Evolutionary conservation across 2,797 vertebrate species (phyloP).

Genomic region (Enteromius radiatus): DNA sequence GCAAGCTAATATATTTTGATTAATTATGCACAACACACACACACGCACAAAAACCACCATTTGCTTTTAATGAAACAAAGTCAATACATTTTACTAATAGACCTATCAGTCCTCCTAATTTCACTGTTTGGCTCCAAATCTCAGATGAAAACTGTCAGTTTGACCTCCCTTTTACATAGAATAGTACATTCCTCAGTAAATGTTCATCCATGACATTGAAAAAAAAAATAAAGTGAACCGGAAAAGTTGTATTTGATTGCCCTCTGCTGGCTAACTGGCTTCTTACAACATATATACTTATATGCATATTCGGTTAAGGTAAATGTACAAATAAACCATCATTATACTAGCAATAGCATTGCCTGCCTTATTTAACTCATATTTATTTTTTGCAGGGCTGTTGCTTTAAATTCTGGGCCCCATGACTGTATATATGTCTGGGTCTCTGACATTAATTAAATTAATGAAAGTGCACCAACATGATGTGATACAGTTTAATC

Average conservation of each 20-base stretch:
- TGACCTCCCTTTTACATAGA: neutral
- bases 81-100: neutral
- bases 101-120: neutral
- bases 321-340: slow-evolving; percentile 1
- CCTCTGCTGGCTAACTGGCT: slow-evolving; percentile 56
- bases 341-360: neutral
- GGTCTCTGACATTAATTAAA: neutral
- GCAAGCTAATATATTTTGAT: neutral
- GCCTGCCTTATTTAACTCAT: neutral
- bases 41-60: neutral
- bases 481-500: neutral
- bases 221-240: slow-evolving; percentile 9
- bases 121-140: neutral
- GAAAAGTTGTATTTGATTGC: slow-evolving; percentile 48
- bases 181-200: neutral
- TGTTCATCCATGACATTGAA: neutral
- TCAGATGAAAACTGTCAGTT: neutral
- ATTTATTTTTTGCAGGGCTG: neutral
- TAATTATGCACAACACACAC: neutral
- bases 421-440: neutral
- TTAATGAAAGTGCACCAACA: neutral
- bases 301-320: neutral
- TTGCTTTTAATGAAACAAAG: neutral
- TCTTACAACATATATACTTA: neutral
- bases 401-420: neutral